Conservation (phyloP, 2,888 invertebrate genomes). For the Idaea aversata region DNA sequence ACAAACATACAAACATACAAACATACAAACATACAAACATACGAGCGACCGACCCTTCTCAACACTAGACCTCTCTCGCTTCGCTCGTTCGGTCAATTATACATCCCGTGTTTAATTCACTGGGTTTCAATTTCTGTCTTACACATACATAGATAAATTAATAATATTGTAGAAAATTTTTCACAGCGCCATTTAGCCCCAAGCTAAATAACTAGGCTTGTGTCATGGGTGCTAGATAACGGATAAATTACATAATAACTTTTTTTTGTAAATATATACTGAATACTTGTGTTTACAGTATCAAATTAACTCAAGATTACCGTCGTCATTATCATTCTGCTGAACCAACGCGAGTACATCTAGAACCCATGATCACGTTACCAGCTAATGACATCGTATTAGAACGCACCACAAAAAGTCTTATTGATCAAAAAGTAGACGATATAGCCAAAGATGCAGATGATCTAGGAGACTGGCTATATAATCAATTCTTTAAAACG, state of each 20-base stretch:
- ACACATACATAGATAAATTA: too few species aligned
- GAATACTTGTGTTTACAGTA: conserved; percentile 38
- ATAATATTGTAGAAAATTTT: too few species aligned
- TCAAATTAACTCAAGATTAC: conserved; percentile 50
- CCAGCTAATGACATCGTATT: conserved; percentile 21
- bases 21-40: too few species aligned
- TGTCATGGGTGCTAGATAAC: background rate
- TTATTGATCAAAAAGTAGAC: conserved; percentile 45
- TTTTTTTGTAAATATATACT: background rate
- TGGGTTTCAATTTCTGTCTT: background rate
- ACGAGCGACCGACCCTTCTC: too few species aligned
- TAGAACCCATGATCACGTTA: conserved; percentile 20
- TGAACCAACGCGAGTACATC: conserved; percentile 39
- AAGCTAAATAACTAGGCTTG: too few species aligned
- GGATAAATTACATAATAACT: background rate
- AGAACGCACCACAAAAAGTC: conserved; percentile 31
- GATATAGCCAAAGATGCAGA: conserved; percentile 57
- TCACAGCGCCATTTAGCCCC: too few species aligned
- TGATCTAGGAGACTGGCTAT: conserved; percentile 70
- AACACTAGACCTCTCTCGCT: too few species aligned
- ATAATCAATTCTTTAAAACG: conserved; percentile 72
- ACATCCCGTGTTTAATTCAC: background rate
- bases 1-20: too few species aligned
- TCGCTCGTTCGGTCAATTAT: too few species aligned
- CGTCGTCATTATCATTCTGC: conserved; percentile 36